phyloP scores from a whole-genome alignment of 2,888 invertebrate genomes.

The Drosophila kokeensis region DNA sequence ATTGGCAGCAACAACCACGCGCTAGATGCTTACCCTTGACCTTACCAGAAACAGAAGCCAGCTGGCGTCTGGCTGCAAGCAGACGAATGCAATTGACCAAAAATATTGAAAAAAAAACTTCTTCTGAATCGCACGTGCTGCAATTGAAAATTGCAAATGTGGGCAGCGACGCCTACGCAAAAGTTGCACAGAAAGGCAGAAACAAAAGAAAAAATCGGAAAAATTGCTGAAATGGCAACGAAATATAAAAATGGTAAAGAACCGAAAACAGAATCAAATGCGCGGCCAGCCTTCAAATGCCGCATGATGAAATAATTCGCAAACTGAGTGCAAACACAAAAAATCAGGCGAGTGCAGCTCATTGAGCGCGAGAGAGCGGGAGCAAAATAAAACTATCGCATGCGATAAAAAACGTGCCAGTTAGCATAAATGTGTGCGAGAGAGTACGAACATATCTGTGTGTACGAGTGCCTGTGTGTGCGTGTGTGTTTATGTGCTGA shows the following conservation, averaged over 20 bases:
- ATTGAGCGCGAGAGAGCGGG: slow-evolving; percentile 17
- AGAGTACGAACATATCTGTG: slow-evolving; percentile 63
- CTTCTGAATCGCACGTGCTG: slow-evolving; percentile 66
- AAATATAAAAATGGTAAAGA: background rate
- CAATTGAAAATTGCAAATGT: slow-evolving; percentile 25
- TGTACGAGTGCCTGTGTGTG: slow-evolving; percentile 15
- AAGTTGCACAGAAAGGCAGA: slow-evolving; percentile 19
- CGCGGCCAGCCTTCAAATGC: slow-evolving; percentile 59
- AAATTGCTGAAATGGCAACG: slow-evolving; percentile 51
- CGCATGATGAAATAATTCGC: slow-evolving; percentile 40
- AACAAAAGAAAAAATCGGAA: slow-evolving; percentile 11
- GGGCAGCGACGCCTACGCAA: slow-evolving; percentile 57
- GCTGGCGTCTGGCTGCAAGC: slow-evolving; percentile 12
- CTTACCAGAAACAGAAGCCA: slow-evolving; percentile 31
- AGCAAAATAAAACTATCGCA: slow-evolving; percentile 41
- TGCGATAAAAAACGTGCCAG: slow-evolving; percentile 55
- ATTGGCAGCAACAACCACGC: slow-evolving; percentile 6
- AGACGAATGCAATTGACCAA: slow-evolving; percentile 16
- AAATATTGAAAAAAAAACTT: slow-evolving; percentile 2
- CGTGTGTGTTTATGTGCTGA: slow-evolving; percentile 9
- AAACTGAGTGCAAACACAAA: slow-evolving; percentile 18
- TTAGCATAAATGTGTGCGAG: slow-evolving; percentile 55
- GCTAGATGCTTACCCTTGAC: slow-evolving; percentile 59
- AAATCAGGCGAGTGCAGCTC: slow-evolving; percentile 24
- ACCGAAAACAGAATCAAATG: slow-evolving; percentile 43